phyloP scores from a whole-genome alignment of 2,113 vertebrate species.

The Labrus mixtus region DNA sequence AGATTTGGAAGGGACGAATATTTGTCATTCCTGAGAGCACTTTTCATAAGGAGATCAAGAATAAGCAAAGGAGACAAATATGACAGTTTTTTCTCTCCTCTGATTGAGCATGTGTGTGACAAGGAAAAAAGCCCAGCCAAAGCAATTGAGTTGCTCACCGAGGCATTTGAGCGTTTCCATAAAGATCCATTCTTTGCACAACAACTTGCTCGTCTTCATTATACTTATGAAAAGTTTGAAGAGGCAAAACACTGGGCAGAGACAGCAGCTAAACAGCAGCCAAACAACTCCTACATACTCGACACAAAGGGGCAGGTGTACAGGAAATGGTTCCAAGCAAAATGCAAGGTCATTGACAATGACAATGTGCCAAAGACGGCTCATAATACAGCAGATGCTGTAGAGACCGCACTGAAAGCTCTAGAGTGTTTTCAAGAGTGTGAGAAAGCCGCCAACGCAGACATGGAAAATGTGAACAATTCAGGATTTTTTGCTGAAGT shows the following conservation, averaged over 20 bases:
- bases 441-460: conserved; percentile 78
- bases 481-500: conserved; percentile 84
- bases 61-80: conserved; percentile 83
- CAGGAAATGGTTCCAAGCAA: conserved; percentile 82
- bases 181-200: conserved; percentile 86
- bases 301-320: conserved; percentile 90
- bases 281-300: conserved; percentile 86
- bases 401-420: conserved; percentile 83
- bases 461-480: conserved; percentile 77
- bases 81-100: conserved; percentile 85
- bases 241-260: conserved; percentile 84
- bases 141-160: conserved; percentile 81
- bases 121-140: conserved; percentile 72
- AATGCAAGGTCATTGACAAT: conserved; percentile 71
- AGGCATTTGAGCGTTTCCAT: conserved; percentile 80
- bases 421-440: conserved; percentile 85
- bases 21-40: conserved; percentile 81
- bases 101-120: conserved; percentile 84
- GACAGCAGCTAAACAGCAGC: conserved; percentile 75
- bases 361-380: conserved; percentile 48
- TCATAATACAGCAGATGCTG: conserved; percentile 64
- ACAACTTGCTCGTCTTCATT: conserved; percentile 86
- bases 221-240: conserved; percentile 83
- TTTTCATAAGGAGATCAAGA: conserved; percentile 84
- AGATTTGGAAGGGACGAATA: conserved; percentile 85